Conservation (phyloP, 2,888 invertebrate genomes). For the Orthosia incerta region DNA sequence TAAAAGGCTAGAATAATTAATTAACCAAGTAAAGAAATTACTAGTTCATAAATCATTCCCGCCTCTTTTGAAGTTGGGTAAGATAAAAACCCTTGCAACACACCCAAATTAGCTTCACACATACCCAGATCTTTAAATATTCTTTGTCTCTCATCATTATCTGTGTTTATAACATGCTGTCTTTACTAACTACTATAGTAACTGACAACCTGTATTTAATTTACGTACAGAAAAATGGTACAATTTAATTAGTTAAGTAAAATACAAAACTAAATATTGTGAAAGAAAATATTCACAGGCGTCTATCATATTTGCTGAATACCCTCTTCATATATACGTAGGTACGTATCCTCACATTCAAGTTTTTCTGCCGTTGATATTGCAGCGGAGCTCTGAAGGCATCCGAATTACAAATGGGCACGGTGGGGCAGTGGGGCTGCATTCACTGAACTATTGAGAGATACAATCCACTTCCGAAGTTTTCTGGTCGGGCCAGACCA, state of each 20-base stretch:
- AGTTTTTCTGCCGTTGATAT: constrained; percentile 15
- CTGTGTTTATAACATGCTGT: too few relatives aligned
- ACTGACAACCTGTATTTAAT: not conserved
- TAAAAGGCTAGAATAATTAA: too few relatives aligned
- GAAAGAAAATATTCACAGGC: not conserved
- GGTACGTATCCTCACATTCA: not conserved
- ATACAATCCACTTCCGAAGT: constrained; percentile 35
- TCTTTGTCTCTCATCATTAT: too few relatives aligned
- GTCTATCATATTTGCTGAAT: not conserved
- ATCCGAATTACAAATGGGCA: constrained; percentile 34
- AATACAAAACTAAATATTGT: not conserved
- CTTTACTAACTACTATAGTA: not conserved
- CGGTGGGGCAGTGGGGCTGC: not conserved
- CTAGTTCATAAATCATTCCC: too few relatives aligned
- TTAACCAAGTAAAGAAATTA: too few relatives aligned
- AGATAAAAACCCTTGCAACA: too few relatives aligned
- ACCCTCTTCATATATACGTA: not conserved
- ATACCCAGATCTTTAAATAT: too few relatives aligned
- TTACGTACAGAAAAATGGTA: not conserved
- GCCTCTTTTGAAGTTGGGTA: too few relatives aligned
- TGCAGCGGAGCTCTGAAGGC: constrained; percentile 22
- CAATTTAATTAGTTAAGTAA: not conserved
- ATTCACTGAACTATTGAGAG: constrained; percentile 47
- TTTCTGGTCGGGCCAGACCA: constrained; percentile 5
- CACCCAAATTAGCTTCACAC: too few relatives aligned